These are phyloP conservation scores for Collichthys lucidus DNA, from an alignment of 2,113 vertebrate species.

Conservation along the genomic window DNA sequence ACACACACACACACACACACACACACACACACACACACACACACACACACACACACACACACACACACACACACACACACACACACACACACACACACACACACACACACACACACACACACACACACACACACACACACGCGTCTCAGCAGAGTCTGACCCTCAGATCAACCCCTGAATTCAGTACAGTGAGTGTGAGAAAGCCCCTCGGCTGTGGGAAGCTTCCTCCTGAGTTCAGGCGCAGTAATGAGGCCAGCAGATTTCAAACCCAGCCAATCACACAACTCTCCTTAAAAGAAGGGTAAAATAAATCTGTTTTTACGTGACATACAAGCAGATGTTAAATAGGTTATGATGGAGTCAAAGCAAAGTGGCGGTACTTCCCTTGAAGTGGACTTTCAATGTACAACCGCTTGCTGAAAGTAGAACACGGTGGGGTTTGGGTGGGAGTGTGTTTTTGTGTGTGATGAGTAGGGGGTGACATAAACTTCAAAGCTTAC, in stretches of 20 bases:
- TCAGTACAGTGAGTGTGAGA: too few relatives aligned
- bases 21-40: too few relatives aligned
- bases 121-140: too few relatives aligned
- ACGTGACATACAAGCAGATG: constrained; percentile 22
- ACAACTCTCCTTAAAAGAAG: constrained; percentile 5
- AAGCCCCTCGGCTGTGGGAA: too few relatives aligned
- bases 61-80: too few relatives aligned
- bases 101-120: too few relatives aligned
- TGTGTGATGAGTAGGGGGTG: constrained; percentile 20
- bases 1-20: too few relatives aligned
- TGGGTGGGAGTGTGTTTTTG: constrained; percentile 17
- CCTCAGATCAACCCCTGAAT: background rate
- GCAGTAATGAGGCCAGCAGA: constrained; percentile 50
- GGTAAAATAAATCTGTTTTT: background rate
- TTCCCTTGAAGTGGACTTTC: constrained; percentile 11
- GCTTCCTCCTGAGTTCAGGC: constrained; percentile 34
- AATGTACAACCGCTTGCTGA: background rate
- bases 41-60: too few relatives aligned
- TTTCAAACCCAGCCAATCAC: constrained; percentile 24
- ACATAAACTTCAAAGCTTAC: constrained; percentile 53
- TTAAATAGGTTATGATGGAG: constrained; percentile 30
- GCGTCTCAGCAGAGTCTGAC: constrained; percentile 7
- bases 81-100: too few relatives aligned
- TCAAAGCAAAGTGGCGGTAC: background rate
- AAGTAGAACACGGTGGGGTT: constrained; percentile 36